Evolutionary conservation across 1,140 invertebrate genomes (phyloP).

Genomic region (Bombus consobrinus): DNA sequence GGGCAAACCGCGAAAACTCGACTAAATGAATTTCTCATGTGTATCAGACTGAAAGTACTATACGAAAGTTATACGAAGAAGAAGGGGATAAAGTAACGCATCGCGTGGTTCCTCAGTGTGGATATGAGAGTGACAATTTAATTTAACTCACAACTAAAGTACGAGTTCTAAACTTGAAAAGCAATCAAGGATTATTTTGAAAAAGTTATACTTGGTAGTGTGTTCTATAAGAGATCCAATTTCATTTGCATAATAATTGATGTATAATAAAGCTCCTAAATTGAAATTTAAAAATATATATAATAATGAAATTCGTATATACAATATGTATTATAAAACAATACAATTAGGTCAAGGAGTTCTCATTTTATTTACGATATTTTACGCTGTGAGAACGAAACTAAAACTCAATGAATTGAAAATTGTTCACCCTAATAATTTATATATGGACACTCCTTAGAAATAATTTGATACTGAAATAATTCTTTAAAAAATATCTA

Average conservation of each 20-base stretch:
- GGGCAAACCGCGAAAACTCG: constrained; percentile 4
- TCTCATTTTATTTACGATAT: not conserved
- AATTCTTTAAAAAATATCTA: not conserved
- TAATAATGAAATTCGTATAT: not conserved
- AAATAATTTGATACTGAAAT: not conserved
- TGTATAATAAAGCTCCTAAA: too few species aligned
- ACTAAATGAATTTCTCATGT: constrained; percentile 15
- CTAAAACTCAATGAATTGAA: not conserved
- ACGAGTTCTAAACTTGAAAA: not conserved
- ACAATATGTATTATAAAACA: not conserved
- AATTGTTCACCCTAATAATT: not conserved
- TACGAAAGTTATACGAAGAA: not conserved
- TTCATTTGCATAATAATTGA: too few species aligned
- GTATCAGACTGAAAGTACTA: not conserved
- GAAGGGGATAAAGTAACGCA: not conserved
- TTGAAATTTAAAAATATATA: too few species aligned
- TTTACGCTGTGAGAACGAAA: not conserved
- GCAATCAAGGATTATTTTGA: not conserved
- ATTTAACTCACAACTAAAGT: not conserved
- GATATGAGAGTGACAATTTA: not conserved
- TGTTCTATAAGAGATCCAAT: not conserved
- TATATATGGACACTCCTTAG: not conserved
- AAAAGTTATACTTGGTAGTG: not conserved
- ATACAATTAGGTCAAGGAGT: not conserved
- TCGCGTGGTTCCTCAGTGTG: too few species aligned